Percentiles rank a stretch among this genome's conserved stretches.
Conservation (phyloP, 1,140 invertebrate species). For the Platyura marginata region DNA sequence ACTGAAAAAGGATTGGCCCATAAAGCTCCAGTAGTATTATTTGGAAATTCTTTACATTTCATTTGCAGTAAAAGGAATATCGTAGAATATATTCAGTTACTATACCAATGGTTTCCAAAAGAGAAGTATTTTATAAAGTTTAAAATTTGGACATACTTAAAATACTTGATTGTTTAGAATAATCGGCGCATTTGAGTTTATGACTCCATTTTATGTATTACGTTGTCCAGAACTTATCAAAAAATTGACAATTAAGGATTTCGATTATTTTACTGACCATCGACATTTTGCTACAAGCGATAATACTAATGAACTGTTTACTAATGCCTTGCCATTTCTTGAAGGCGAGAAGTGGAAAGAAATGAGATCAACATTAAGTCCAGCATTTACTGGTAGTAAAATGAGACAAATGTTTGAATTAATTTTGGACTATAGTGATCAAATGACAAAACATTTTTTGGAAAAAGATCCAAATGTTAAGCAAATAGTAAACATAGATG, state of each 20-base stretch:
- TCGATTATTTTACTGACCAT: not conserved
- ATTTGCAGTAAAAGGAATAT: no score
- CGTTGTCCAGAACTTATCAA: not conserved
- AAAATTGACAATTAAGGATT: not conserved
- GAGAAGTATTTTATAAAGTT: no score
- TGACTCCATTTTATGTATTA: not conserved
- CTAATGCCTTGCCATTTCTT: not conserved
- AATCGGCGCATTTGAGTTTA: not conserved
- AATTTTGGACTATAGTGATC: not conserved
- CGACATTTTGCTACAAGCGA: not conserved
- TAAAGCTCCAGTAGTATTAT: no score
- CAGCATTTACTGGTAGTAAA: no score
- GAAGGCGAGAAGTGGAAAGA: not conserved
- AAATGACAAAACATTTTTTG: not conserved
- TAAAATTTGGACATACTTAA: no score
- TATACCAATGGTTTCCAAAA: no score
- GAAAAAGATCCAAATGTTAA: not conserved
- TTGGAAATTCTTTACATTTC: no score
- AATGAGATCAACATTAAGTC: no score
- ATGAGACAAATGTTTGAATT: no score
- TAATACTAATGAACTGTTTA: not conserved
- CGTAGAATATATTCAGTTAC: no score
- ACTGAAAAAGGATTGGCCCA: no score
- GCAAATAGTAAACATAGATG: conserved; percentile 11
- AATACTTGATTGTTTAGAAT: no score